A percentile compares a stretch with the other conserved stretches of the same genome.
phyloP scores from a whole-genome alignment of 2,797 vertebrate genomes.

The Melanotaenia maccullochi region DNA sequence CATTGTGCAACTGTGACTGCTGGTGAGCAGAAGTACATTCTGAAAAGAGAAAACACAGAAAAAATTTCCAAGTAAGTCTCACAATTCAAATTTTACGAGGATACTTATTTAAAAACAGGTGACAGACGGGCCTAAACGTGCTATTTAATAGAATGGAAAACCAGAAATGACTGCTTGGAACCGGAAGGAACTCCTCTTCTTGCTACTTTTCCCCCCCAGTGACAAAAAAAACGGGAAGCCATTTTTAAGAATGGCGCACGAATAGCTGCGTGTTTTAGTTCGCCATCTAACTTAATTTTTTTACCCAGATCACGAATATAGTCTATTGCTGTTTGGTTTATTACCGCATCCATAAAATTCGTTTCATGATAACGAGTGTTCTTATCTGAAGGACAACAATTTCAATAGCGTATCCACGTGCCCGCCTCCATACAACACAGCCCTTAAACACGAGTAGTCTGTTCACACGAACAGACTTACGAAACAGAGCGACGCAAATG shows the following conservation, averaged over 20 bases:
- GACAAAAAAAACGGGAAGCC: conserved; percentile 57
- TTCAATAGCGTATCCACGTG: conserved; percentile 59
- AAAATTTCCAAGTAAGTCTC: not conserved
- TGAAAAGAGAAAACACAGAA: conserved; percentile 54
- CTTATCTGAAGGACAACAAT: not conserved
- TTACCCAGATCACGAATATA: not conserved
- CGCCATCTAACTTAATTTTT: not conserved
- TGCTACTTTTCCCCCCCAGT: conserved; percentile 9
- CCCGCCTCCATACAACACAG: conserved; percentile 60
- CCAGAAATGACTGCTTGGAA: not conserved
- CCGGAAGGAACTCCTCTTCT: conserved; percentile 16
- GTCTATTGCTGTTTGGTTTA: fast-evolving
- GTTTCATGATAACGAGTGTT: not conserved
- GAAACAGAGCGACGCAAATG: not conserved
- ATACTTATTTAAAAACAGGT: not conserved
- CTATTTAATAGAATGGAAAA: not conserved
- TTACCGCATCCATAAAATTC: fast-evolving
- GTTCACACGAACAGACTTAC: not conserved
- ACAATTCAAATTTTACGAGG: not conserved
- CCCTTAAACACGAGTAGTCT: conserved; percentile 1
- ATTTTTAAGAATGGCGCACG: conserved; percentile 71
- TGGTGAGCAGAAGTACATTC: conserved; percentile 84
- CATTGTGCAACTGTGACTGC: conserved; percentile 85
- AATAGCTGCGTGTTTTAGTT: conserved; percentile 6
- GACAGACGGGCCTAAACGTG: not conserved